Evolutionary conservation across 2,113 vertebrate genomes (phyloP).

Genomic region (Sceloporus undulatus): DNA sequence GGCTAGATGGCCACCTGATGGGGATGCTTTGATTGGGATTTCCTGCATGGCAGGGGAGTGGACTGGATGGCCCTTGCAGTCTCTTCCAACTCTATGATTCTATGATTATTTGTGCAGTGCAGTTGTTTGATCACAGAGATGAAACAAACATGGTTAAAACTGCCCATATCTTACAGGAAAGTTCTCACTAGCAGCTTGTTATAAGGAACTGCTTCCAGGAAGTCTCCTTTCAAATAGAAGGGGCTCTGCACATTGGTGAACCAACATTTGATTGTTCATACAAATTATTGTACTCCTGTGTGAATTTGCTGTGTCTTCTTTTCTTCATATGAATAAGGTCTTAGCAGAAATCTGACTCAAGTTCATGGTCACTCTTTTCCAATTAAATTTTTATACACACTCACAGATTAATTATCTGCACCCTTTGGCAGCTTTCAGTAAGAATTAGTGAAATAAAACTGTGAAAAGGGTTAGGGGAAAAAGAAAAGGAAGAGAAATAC

Average conservation of each 20-base stretch:
- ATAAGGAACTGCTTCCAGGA: not conserved
- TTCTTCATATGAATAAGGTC: slow-evolving; percentile 10
- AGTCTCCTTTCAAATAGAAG: not conserved
- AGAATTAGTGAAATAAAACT: slow-evolving; percentile 14
- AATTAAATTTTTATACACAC: not conserved
- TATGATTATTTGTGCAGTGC: too few relatives aligned
- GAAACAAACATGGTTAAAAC: not conserved
- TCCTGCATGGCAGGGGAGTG: too few relatives aligned
- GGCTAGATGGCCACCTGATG: too few relatives aligned
- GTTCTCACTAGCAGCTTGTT: not conserved
- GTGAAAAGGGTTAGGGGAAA: not conserved
- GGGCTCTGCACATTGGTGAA: not conserved
- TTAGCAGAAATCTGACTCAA: slow-evolving; percentile 20
- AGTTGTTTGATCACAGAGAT: not conserved
- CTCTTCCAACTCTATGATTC: too few relatives aligned
- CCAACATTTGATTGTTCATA: not conserved
- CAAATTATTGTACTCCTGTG: not conserved
- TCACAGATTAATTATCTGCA: slow-evolving; percentile 26
- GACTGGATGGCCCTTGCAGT: too few relatives aligned
- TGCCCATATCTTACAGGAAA: not conserved
- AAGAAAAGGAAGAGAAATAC: not conserved
- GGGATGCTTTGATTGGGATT: too few relatives aligned
- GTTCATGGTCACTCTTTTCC: not conserved
- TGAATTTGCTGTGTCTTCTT: not conserved
- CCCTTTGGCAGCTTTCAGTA: slow-evolving; percentile 18